These are phyloP conservation scores for Sebastes fasciatus DNA, from an alignment of 2,113 vertebrate genomes.

Conservation along the genomic window DNA sequence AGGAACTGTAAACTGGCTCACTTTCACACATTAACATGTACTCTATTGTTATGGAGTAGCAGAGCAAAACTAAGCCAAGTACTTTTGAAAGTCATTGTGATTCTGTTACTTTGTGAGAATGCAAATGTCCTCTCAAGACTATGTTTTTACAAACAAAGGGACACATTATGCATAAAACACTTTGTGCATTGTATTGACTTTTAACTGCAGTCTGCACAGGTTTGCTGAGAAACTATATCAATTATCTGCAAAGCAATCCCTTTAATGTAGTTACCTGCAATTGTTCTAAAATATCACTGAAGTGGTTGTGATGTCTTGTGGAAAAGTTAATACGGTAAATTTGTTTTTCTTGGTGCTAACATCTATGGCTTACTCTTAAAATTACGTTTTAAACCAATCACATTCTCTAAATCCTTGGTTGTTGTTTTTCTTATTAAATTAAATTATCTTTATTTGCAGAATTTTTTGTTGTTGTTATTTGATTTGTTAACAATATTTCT, in stretches of 20 bases:
- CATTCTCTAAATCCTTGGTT: not conserved
- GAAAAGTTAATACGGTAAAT: not conserved
- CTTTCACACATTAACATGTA: not conserved
- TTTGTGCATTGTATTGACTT: not conserved
- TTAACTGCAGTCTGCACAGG: not conserved
- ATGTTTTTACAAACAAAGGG: not conserved
- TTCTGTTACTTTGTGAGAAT: not conserved
- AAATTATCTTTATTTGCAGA: not conserved
- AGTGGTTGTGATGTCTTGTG: not conserved
- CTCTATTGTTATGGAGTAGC: not conserved
- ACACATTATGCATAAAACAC: slow-evolving; percentile 6
- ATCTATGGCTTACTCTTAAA: not conserved
- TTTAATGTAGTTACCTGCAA: not conserved
- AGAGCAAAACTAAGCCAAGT: not conserved
- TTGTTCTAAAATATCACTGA: not conserved
- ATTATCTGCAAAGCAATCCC: not conserved
- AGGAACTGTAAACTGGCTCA: not conserved
- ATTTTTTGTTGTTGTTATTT: not conserved
- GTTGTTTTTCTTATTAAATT: too few species aligned
- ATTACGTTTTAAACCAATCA: not conserved
- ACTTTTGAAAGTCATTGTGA: not conserved
- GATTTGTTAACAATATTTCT: not conserved
- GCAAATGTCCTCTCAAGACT: not conserved
- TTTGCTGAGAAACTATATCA: not conserved
- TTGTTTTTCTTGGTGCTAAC: not conserved